Conservation (phyloP, 2,797 vertebrate species). For the Phrynocephalus guinanensis region DNA sequence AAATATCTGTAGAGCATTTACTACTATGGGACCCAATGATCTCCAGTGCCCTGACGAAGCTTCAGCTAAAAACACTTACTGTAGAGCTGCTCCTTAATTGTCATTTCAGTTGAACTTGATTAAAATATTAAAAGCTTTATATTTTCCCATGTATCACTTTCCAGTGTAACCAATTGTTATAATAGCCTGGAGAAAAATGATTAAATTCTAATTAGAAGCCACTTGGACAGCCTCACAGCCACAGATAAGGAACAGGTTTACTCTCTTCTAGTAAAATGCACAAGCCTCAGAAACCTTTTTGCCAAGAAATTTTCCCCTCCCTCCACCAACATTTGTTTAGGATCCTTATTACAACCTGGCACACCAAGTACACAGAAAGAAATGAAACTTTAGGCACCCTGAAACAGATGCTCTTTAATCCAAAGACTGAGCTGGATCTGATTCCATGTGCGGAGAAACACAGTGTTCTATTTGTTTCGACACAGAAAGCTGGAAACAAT, state of each 20-base stretch:
- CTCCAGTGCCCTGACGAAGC: neutral
- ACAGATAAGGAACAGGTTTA: neutral
- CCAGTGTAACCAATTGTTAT: neutral
- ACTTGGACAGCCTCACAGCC: neutral
- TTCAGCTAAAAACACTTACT: neutral
- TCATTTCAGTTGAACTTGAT: slow-evolving; percentile 7
- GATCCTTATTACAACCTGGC: neutral
- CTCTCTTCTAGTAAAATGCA: neutral
- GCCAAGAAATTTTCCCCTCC: neutral
- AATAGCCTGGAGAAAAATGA: neutral
- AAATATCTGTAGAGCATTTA: neutral
- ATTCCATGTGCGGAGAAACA: neutral
- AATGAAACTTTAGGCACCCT: neutral
- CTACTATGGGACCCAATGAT: neutral
- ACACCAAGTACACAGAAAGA: neutral
- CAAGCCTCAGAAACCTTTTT: neutral
- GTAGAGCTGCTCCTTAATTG: neutral
- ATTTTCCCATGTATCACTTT: neutral
- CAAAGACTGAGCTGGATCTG: neutral
- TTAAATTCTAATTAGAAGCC: slow-evolving; percentile 15
- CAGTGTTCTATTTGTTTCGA: slow-evolving; percentile 2
- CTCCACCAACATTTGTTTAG: neutral
- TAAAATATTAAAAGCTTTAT: slow-evolving; percentile 10
- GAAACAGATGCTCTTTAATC: rapidly evolving
- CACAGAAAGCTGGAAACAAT: slow-evolving; percentile 5